Conservation (phyloP, 1,140 invertebrate genomes). For the Drosophila hydei region DNA sequence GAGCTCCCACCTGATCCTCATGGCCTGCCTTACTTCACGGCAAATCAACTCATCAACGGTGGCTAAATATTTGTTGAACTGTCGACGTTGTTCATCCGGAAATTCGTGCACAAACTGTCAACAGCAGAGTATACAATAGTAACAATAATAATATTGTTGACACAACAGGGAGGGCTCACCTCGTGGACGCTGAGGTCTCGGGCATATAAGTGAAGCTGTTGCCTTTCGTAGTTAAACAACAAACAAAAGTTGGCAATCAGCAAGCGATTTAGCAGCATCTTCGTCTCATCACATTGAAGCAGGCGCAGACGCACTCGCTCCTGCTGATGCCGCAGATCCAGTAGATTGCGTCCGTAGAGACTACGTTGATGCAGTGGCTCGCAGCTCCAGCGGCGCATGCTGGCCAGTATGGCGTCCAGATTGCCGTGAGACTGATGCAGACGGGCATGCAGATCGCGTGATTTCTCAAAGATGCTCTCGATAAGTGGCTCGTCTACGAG, state of each 20-base stretch:
- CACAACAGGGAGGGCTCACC: conserved; percentile 34
- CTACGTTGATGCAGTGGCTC: conserved; percentile 86
- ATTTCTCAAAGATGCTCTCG: conserved; percentile 62
- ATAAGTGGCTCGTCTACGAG: conserved; percentile 60
- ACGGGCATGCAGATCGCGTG: conserved; percentile 84
- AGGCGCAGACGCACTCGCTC: conserved; percentile 82
- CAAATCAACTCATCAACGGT: conserved; percentile 71
- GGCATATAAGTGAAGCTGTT: conserved; percentile 68
- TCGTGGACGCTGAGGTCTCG: conserved; percentile 69
- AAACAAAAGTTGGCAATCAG: conserved; percentile 86
- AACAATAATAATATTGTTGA: conserved; percentile 7
- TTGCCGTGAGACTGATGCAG: conserved; percentile 87
- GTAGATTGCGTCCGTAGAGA: conserved; percentile 85
- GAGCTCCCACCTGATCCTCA: conserved; percentile 78
- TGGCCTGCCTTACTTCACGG: conserved; percentile 68
- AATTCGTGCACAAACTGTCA: conserved; percentile 71
- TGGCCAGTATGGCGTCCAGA: conserved; percentile 74
- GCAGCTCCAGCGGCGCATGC: conserved; percentile 86
- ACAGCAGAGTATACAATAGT: conserved; percentile 28
- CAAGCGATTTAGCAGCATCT: conserved; percentile 86
- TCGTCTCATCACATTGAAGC: conserved; percentile 84
- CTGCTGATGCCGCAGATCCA: conserved; percentile 86
- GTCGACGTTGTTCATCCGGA: conserved; percentile 65
- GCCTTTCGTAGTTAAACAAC: conserved; percentile 84
- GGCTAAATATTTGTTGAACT: conserved; percentile 69